Evolutionary conservation across 2,797 vertebrate species (phyloP).

Genomic region (Pseudochirops cupreus): DNA sequence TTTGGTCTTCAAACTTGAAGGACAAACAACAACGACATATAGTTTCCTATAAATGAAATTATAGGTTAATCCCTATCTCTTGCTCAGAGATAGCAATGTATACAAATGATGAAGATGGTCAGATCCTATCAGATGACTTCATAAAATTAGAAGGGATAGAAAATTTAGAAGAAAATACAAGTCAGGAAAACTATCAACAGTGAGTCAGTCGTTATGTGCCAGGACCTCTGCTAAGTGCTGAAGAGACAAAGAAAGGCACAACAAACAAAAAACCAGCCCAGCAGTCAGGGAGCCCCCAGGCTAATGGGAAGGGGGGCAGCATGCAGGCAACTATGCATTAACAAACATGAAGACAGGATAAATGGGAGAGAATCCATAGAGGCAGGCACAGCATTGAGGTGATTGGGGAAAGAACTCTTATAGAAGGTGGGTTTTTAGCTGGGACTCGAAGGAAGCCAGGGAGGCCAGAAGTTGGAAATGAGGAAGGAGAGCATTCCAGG

Average conservation of each 20-base stretch:
- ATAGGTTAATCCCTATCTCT: not conserved
- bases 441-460: not conserved
- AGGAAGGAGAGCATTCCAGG: not conserved
- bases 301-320: not conserved
- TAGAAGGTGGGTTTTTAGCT: not conserved
- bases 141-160: not conserved
- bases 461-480: not conserved
- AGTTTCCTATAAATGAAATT: not conserved
- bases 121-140: too few relatives aligned
- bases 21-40: not conserved
- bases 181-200: not conserved
- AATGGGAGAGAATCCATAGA: not conserved
- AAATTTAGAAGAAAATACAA: not conserved
- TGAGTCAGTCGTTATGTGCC: not conserved
- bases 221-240: not conserved
- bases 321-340: not conserved
- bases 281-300: not conserved
- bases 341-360: not conserved
- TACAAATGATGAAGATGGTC: not conserved
- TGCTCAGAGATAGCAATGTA: not conserved
- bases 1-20: not conserved
- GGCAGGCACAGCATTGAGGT: not conserved
- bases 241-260: not conserved
- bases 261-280: not conserved
- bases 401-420: not conserved